These are phyloP conservation scores for Himalopsyche phryganea DNA, from an alignment of 1,140 invertebrate genomes.

Conservation along the genomic window DNA sequence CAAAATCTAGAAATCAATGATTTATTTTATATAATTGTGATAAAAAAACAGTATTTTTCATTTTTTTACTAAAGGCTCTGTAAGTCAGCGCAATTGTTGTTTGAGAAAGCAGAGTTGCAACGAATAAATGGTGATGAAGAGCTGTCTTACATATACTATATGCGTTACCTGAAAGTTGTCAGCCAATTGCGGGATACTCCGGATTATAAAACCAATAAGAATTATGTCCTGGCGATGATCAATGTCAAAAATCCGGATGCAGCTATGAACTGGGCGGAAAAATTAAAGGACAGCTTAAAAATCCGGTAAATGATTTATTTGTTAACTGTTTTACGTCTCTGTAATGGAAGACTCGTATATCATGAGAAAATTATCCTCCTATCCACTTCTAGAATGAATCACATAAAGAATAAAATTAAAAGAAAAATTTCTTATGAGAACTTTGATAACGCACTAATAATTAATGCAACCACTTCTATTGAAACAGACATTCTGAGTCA, in stretches of 20 bases:
- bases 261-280: constrained; percentile 54
- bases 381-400: not conserved
- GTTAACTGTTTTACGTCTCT: not conserved
- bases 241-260: constrained; percentile 53
- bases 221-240: constrained; percentile 55
- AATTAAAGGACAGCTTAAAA: constrained; percentile 54
- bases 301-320: constrained; percentile 46
- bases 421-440: not conserved
- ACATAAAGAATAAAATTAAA: not conserved
- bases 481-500: too few relatives aligned
- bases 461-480: not conserved
- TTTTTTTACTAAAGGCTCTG: constrained; percentile 43
- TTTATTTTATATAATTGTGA: too few relatives aligned
- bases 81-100: constrained; percentile 57
- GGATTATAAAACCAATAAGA: constrained; percentile 56
- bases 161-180: constrained; percentile 65
- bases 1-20: not conserved
- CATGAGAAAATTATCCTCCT: too few relatives aligned
- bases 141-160: constrained; percentile 64
- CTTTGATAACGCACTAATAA: not conserved
- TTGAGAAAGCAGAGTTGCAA: constrained; percentile 53
- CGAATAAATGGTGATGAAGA: constrained; percentile 63
- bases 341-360: too few relatives aligned
- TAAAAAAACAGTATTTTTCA: not conserved
- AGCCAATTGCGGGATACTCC: constrained; percentile 53